Percentiles rank a stretch among this genome's conserved stretches.
Conservation (phyloP, 2,113 vertebrate genomes). For the Puffinus mauretanicus region DNA sequence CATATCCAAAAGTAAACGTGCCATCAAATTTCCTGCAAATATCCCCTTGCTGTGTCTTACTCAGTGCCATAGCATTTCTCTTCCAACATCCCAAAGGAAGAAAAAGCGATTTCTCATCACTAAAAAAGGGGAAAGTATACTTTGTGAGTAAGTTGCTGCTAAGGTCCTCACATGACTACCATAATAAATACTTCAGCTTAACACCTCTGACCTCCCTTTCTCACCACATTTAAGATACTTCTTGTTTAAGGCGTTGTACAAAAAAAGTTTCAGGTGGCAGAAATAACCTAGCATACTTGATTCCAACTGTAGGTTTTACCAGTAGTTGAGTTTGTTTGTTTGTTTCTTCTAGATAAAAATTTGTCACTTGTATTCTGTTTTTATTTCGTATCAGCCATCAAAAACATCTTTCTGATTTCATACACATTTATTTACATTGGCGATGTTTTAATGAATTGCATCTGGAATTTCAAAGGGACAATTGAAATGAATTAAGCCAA, state of each 20-base stretch:
- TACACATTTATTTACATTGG: neutral
- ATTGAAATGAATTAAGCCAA: neutral
- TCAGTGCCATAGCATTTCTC: neutral
- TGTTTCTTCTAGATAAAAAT: neutral
- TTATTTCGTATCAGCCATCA: neutral
- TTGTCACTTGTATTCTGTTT: neutral
- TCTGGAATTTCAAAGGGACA: neutral
- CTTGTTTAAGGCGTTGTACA: neutral
- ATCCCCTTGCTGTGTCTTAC: neutral
- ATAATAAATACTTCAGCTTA: neutral
- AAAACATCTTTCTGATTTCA: neutral
- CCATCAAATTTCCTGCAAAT: neutral
- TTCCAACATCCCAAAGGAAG: neutral
- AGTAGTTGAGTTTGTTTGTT: neutral
- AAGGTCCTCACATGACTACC: neutral
- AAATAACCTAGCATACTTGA: neutral
- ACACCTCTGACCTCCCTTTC: neutral
- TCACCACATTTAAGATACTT: neutral
- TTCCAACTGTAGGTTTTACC: neutral
- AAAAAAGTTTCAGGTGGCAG: neutral
- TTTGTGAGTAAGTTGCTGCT: neutral
- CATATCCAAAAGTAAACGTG: neutral
- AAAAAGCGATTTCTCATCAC: neutral
- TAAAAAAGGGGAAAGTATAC: neutral
- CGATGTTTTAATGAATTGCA: neutral